Evolutionary conservation across 2,888 invertebrate genomes (phyloP), one percentile per base, ranked within the genome.

Genomic region (Drosophila prolongata): DNA sequence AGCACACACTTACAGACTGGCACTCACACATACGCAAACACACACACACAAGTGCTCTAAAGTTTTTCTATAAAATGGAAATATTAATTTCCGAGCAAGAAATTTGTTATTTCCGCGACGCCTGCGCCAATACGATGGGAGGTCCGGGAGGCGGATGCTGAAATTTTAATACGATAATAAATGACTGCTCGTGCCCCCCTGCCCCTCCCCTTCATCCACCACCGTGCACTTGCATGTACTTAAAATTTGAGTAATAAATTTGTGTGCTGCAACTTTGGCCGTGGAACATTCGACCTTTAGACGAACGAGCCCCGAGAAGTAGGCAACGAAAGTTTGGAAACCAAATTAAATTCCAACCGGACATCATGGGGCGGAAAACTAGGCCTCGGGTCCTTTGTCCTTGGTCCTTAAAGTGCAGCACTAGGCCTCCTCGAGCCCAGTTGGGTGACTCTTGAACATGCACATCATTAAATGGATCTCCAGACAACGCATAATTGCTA

Each of bases 1-100:
- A 44, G 53, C 46, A 59, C 58, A 66, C 43, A 47, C 47, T 30
- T 14, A 46, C 46, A 24, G 43, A 27, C 47, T 1, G 14, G 8
- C 37, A 67, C 16, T 44, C 30, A 60, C 19, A 24, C 24, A 24
- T 4, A 24, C 24, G 24, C 3, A 5, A 4, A 54, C 34, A 72
- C n/a, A 52, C 24, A 37, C 35, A 19, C 38, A 37, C 42, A 24
- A 6, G 62, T 54, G 57, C 44, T 54, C 52, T 46, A 82, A 90
- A 89, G 79, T 90, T 88, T 82, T 79, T 78, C 76, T 86, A 79
- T 83, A 79, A 83, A 83, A 81, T 77, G 80, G 76, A 85, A 87
- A 87, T 88, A 89, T 88, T 89, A 88, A 89, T 89, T 89, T 89
- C 89, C 90, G 80, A 83, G 80, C 72, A 80, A 89, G 90, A 88